Evolutionary conservation across 2,797 vertebrate genomes (phyloP).

Genomic region (Smutsia temminckii): DNA sequence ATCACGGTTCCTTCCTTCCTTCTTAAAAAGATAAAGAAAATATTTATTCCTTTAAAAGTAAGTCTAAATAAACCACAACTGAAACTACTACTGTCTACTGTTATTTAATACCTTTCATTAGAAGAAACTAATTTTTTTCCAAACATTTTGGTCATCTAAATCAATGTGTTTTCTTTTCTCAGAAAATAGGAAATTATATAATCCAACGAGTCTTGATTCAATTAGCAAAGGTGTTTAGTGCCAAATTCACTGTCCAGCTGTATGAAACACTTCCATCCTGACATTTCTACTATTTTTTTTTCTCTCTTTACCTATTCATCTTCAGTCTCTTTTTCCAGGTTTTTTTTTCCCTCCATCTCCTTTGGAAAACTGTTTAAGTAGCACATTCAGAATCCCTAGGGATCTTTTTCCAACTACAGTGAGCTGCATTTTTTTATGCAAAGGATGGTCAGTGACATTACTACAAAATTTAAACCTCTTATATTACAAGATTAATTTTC

Average conservation of each 20-base stretch:
- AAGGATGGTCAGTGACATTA: background rate
- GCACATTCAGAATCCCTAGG: background rate
- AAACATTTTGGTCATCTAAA: background rate
- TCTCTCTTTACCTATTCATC: background rate
- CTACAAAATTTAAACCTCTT: background rate
- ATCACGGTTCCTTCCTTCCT: background rate
- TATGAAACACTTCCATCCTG: background rate
- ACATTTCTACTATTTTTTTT: background rate
- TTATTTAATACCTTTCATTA: background rate
- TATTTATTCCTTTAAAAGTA: background rate
- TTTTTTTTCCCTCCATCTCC: background rate
- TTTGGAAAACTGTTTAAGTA: background rate
- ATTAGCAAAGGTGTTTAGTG: background rate
- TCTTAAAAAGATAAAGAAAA: conserved; percentile 42
- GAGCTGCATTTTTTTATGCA: background rate
- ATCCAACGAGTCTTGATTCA: background rate
- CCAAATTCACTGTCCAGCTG: background rate
- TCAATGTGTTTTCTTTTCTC: background rate
- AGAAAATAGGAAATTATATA: background rate
- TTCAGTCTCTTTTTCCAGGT: background rate
- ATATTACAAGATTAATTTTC: background rate
- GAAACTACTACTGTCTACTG: background rate
- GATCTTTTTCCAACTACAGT: background rate
- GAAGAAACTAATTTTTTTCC: background rate
- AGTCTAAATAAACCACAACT: background rate